phyloP scores from a whole-genome alignment of 2,797 vertebrate genomes.

The Ammospiza maritima region DNA sequence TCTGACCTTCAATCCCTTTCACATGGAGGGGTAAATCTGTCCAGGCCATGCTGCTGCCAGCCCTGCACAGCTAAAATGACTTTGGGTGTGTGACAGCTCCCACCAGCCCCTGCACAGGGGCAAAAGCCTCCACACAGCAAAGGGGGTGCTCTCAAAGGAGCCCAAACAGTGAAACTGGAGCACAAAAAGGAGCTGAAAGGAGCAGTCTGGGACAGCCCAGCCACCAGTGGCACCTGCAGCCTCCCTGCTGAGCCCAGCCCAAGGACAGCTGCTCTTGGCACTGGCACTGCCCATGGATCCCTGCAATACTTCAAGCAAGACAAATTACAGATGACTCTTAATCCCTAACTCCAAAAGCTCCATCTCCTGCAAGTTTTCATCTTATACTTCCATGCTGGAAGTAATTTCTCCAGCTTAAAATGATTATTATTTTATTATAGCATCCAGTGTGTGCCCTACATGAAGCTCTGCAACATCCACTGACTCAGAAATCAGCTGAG shows the following conservation, averaged over 20 bases:
- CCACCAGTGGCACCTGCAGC: not conserved
- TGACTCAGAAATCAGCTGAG: not conserved
- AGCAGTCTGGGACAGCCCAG: not conserved
- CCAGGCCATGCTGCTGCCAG: not conserved
- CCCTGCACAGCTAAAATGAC: not conserved
- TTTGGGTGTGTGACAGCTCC: not conserved
- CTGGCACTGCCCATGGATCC: not conserved
- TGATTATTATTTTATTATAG: not conserved
- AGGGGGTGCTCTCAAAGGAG: not conserved
- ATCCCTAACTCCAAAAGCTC: not conserved
- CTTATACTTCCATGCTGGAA: not conserved
- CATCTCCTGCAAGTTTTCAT: not conserved
- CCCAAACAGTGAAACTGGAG: not conserved
- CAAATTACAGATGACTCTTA: not conserved
- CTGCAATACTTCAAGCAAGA: not conserved
- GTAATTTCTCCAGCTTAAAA: not conserved
- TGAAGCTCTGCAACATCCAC: not conserved
- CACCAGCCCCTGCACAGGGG: not conserved
- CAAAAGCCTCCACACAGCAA: not conserved
- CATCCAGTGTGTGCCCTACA: not conserved
- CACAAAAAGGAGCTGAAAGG: not conserved
- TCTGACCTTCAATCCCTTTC: not conserved
- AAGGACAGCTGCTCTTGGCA: not conserved
- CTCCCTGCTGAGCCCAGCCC: fast-evolving
- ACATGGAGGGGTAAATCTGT: not conserved